Conservation (phyloP, 2,113 vertebrate genomes). For the Aplodontia rufa region DNA sequence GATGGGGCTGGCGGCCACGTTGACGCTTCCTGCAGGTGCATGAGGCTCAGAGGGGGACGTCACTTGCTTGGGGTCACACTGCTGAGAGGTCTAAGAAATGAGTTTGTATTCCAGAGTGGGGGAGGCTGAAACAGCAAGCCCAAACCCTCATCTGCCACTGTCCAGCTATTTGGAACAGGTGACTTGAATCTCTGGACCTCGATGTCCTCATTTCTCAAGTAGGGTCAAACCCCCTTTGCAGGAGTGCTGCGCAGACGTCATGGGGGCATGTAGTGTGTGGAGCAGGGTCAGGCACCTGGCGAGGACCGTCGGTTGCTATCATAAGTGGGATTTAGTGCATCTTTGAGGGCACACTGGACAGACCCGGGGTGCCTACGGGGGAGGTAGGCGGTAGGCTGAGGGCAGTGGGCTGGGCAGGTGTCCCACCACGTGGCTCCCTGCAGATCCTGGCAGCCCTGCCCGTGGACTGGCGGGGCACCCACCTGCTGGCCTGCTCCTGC, state of each 20-base stretch:
- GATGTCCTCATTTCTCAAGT: background rate
- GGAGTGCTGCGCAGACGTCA: rapidly evolving
- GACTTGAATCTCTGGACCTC: background rate
- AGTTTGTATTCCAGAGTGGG: background rate
- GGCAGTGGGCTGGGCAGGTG: rapidly evolving
- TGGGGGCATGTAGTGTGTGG: rapidly evolving
- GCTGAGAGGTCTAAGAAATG: background rate
- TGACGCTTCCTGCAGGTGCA: rapidly evolving
- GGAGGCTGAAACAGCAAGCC: background rate
- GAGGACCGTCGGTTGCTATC: rapidly evolving
- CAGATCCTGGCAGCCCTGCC: slow-evolving; percentile 97
- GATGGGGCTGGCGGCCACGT: rapidly evolving
- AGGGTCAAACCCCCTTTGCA: rapidly evolving
- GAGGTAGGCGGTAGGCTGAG: background rate
- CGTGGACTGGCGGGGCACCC: slow-evolving; percentile 92
- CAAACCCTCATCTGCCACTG: rapidly evolving
- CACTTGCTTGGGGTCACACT: background rate
- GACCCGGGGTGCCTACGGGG: background rate
- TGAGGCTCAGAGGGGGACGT: background rate
- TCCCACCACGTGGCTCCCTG: background rate
- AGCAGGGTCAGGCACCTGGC: rapidly evolving
- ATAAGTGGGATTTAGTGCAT: background rate
- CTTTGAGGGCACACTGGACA: background rate
- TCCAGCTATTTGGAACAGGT: rapidly evolving
- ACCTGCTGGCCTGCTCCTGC: slow-evolving; percentile 94